Percentiles rank a stretch among this genome's conserved stretches.
phyloP scores from a whole-genome alignment of 2,113 vertebrate species.

The Osmerus mordax region DNA sequence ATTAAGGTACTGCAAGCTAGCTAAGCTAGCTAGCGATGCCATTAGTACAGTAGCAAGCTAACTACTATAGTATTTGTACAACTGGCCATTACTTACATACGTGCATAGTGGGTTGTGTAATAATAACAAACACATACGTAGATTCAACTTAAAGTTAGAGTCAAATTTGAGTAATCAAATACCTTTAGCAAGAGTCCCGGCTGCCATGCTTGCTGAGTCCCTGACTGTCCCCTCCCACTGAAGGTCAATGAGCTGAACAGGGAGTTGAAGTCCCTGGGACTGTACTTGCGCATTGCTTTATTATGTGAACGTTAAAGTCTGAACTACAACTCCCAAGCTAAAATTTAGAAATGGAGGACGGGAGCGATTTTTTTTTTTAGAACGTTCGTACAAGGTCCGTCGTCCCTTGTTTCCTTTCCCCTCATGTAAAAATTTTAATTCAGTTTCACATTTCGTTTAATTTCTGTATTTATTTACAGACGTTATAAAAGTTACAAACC shows the following conservation, averaged over 20 bases:
- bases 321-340: slow-evolving; percentile 41
- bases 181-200: slow-evolving; percentile 63
- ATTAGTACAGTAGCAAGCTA: no score
- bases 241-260: slow-evolving; percentile 53
- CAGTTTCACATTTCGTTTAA: no score
- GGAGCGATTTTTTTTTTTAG: no score
- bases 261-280: slow-evolving; percentile 24
- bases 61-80: background rate
- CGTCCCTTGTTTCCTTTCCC: no score
- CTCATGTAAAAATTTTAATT: no score
- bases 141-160: background rate
- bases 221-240: slow-evolving; percentile 18
- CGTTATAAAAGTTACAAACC: no score
- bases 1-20: no score
- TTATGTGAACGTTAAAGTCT: background rate
- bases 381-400: no score
- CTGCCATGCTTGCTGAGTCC: slow-evolving; percentile 61
- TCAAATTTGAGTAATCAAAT: slow-evolving; percentile 7
- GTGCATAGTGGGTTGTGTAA: background rate
- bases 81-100: no score
- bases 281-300: background rate
- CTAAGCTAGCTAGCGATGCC: no score
- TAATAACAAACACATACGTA: background rate
- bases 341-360: background rate
- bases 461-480: no score